Percentiles rank a stretch among this genome's conserved stretches.
These are phyloP conservation scores for Drosophila peninsularis DNA, from an alignment of 2,888 invertebrate species.

Conservation along the genomic window DNA sequence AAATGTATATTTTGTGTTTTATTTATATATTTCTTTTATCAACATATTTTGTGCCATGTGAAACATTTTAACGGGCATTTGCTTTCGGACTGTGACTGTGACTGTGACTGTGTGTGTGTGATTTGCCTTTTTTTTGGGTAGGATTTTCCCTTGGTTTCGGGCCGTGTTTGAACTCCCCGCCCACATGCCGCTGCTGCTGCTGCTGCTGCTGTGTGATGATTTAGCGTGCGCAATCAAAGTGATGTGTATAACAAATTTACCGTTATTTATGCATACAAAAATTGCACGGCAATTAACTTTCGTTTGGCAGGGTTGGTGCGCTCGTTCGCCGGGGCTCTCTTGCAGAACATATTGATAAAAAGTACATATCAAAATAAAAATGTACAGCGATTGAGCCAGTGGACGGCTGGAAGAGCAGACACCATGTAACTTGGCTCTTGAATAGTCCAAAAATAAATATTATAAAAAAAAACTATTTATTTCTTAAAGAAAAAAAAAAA, in stretches of 20 bases:
- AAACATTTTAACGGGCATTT: conserved; percentile 67
- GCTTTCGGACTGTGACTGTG: conserved; percentile 53
- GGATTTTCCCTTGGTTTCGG: conserved; percentile 3
- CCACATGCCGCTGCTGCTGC: not conserved
- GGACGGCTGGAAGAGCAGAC: not conserved
- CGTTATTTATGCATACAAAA: conserved; percentile 79
- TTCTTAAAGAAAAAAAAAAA: too few species aligned
- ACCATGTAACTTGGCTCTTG: not conserved
- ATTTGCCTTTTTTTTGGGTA: conserved; percentile 24
- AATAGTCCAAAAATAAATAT: not conserved
- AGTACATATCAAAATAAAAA: conserved; percentile 3
- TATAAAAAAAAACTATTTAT: too few species aligned
- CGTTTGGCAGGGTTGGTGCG: conserved; percentile 25
- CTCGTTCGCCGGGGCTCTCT: conserved; percentile 28
- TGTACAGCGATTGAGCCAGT: too few species aligned
- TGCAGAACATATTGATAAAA: conserved; percentile 22
- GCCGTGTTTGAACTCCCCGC: not conserved
- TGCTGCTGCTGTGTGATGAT: conserved; percentile 61
- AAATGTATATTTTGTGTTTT: conserved; percentile 16
- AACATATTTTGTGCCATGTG: conserved; percentile 65
- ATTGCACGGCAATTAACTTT: conserved; percentile 80
- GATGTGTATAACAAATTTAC: conserved; percentile 80
- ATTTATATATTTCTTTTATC: conserved; percentile 30
- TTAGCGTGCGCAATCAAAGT: conserved; percentile 77
- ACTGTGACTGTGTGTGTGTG: conserved; percentile 42